Evolutionary conservation across 2,797 vertebrate genomes (phyloP), one percentile per base, ranked within the genome.

Genomic region (Microctenopoma lineatum): DNA sequence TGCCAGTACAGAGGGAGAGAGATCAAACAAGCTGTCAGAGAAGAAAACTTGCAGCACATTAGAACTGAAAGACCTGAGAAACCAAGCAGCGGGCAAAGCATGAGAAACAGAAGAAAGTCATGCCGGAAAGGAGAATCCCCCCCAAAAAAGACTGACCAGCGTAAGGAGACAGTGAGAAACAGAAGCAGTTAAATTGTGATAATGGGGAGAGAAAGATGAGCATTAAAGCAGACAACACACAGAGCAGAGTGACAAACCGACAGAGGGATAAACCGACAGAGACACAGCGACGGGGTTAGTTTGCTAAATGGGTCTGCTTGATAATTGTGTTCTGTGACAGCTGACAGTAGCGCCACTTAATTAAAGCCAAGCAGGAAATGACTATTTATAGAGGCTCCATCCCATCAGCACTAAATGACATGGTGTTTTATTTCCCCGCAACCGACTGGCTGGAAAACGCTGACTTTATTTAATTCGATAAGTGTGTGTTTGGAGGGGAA

Each of bases 351-450:
- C 75, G 79, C 72, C 87, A 93, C 92, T 93, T 94, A 92, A 93
- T 94, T 93, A 94, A 93, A 91, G 86, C 85, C 87, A 84, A 93
- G 90, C 89, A 92, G 90, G 90, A 92, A 89, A 89, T 87, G 70
- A 86, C 90, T 93, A 91, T 92, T 91, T 92, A 92, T 92, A 92
- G 89, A 80, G 69, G 70, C 81, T 75, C 85, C 82, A 90, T 91
- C 87, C 88, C 89, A 91, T 92, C 90, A 90, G 86, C 81, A 79
- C 87, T 90, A 91, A 90, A 90, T 91, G 87, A 85, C 89, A 90
- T 75, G 85, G 86, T 90, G 87, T 90, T 90, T 92, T 90, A 92
- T 91, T 88, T 86, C 87, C 69, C 78, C 72, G 78, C 79, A 77
- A 85, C 82, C 60, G 25, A 78, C 81, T 73, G 75, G 73, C 90